Base-by-base conservation (phyloP, 2,797 vertebrate genomes). In the Poeciliopsis infans region DNA sequence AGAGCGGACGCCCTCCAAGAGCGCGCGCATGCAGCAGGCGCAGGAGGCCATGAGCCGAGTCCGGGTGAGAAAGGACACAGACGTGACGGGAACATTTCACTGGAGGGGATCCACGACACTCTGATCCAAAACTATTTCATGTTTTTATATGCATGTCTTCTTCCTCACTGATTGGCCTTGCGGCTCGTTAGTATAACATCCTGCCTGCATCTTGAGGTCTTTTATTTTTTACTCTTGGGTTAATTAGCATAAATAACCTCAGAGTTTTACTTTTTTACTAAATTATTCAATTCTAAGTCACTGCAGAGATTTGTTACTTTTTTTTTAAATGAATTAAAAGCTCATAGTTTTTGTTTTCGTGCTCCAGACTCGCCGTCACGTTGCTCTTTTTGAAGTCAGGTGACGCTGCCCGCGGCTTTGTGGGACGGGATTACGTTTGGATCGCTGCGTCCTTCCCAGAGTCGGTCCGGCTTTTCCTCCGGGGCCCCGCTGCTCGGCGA, bases 1-100 rank as follows among this genome's bases (percentile, higher is more conserved):
- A 2, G 98, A 99, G 90, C 96, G 97, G 94, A 99, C 96, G 28
- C 98, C 98, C 20, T 97, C 96, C 66, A 99, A 99, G 95, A 98
- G 97, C 23, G 97, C 97, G 61, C 97, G 98, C 91, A 99, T 99
- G 98, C 97, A 98, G 96, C 98, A 99, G 91, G 98, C 98, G 39
- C 98, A 99, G 92, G 97, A 99, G 93, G 98, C 98, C 78, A 98
- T 99, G 89, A 98, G 93, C 95, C 94, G 97, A 87, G 98, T 99
- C 83, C 96, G 98, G 97, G 98, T 99, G 91, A 97, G 94, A n/a
- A 46, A 47, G 5, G 6, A 23, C 18, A 5, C 53, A n/a, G 8
- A 55, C 2, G 23, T 25, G 4, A 25, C 20, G 4, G 53, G 53
- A 11, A 0, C 23, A 4, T 53, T 10, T 25, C 23, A 25, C 51